A percentile compares a stretch with the other conserved stretches of the same genome.
Evolutionary conservation across 2,888 invertebrate genomes (phyloP).

Genomic region (Papilio demoleus): DNA sequence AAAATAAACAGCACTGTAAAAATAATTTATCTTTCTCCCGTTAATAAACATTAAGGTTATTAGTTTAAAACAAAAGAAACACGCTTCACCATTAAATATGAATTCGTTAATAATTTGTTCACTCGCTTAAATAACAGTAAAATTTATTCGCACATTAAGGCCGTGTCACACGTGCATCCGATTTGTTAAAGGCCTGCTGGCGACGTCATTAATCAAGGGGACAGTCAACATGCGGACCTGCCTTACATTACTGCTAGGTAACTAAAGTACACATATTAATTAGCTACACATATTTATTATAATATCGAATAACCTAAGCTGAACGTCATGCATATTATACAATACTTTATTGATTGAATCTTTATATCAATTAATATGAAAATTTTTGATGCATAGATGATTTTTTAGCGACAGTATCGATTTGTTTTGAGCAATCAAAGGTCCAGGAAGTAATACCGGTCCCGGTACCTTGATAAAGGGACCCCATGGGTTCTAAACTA

Average conservation of each 20-base stretch:
- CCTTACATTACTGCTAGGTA: constrained; percentile 42
- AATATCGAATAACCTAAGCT: too few relatives aligned
- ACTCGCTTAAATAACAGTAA: constrained; percentile 35
- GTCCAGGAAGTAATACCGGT: too few relatives aligned
- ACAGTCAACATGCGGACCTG: constrained; percentile 69
- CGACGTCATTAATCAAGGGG: constrained; percentile 68
- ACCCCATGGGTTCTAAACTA: too few relatives aligned
- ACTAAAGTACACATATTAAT: constrained; percentile 7
- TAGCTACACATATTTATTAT: background rate
- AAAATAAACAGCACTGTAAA: background rate
- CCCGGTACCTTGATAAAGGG: too few relatives aligned
- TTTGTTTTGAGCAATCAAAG: too few relatives aligned
- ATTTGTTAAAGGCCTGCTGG: constrained; percentile 40
- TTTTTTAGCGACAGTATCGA: too few relatives aligned
- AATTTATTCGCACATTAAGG: constrained; percentile 33
- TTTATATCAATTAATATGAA: too few relatives aligned
- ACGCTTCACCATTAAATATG: background rate
- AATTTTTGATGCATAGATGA: too few relatives aligned
- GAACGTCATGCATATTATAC: too few relatives aligned
- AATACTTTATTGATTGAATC: too few relatives aligned
- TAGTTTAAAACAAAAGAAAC: background rate
- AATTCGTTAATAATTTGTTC: constrained; percentile 5
- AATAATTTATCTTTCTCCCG: background rate
- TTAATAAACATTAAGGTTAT: background rate
- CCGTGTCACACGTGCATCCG: constrained; percentile 35